These are phyloP conservation scores for Pterocles gutturalis DNA, from an alignment of 2,113 vertebrate species.

Conservation along the genomic window DNA sequence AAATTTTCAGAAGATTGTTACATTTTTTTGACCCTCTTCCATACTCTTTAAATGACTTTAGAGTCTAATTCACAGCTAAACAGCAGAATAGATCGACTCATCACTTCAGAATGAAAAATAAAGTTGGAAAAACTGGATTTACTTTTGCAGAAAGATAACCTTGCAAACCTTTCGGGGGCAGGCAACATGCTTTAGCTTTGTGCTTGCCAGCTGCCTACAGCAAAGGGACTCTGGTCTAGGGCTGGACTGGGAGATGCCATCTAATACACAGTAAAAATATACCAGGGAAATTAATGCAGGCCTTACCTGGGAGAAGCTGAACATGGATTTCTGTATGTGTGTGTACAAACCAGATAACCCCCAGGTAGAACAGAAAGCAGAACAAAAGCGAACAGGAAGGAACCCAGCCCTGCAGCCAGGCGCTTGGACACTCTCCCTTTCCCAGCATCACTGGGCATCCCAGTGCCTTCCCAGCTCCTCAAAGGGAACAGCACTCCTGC, in stretches of 20 bases:
- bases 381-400: background rate
- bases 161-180: background rate
- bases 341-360: background rate
- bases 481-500: background rate
- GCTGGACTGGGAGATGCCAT: background rate
- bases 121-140: background rate
- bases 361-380: background rate
- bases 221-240: background rate
- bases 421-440: background rate
- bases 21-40: background rate
- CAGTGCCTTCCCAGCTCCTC: background rate
- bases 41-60: background rate
- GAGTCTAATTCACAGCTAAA: background rate
- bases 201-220: background rate
- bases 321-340: background rate
- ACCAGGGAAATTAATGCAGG: background rate
- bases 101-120: background rate
- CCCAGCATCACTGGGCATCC: rapidly evolving
- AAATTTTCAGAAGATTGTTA: background rate
- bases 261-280: background rate
- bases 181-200: background rate
- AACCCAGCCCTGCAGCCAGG: background rate
- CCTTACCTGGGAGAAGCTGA: background rate
- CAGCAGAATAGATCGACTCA: background rate
- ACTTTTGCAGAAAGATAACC: background rate